Evolutionary conservation across 2,888 invertebrate genomes (phyloP).

Genomic region (Apantesis nais): DNA sequence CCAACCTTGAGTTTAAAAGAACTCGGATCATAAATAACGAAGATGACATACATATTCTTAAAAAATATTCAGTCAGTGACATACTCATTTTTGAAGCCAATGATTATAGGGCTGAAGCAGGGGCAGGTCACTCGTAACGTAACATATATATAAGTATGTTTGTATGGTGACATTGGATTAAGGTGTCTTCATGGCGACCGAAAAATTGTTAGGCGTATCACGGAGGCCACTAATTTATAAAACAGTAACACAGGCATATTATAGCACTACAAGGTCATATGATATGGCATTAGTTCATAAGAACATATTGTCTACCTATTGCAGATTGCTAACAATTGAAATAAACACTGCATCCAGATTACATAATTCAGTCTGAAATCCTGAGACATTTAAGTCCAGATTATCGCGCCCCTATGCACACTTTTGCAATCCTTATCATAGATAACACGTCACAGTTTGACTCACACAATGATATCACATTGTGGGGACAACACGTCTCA

Average conservation of each 20-base stretch:
- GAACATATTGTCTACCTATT: background rate
- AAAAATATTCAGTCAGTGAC: too few species aligned
- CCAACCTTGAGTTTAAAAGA: too few species aligned
- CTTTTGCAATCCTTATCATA: constrained; percentile 69
- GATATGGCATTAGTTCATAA: background rate
- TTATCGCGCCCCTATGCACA: constrained; percentile 42
- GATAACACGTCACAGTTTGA: constrained; percentile 77
- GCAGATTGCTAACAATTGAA: background rate
- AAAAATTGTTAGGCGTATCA: background rate
- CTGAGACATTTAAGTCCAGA: constrained; percentile 26
- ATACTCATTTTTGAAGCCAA: too few species aligned
- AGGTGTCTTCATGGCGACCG: background rate
- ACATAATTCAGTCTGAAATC: constrained; percentile 25
- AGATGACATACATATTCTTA: too few species aligned
- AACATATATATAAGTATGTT: background rate
- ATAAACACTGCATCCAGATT: constrained; percentile 8
- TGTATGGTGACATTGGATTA: background rate
- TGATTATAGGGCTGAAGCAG: background rate
- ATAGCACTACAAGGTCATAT: background rate
- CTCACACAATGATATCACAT: constrained; percentile 70
- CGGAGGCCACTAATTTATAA: background rate
- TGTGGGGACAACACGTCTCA: constrained; percentile 59
- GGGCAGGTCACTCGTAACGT: background rate
- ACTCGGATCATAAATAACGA: too few species aligned
- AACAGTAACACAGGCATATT: background rate